Evolutionary conservation across 1,140 invertebrate species (phyloP), one percentile per base, ranked within the genome.

Genomic region (Choristoneura fumiferana): DNA sequence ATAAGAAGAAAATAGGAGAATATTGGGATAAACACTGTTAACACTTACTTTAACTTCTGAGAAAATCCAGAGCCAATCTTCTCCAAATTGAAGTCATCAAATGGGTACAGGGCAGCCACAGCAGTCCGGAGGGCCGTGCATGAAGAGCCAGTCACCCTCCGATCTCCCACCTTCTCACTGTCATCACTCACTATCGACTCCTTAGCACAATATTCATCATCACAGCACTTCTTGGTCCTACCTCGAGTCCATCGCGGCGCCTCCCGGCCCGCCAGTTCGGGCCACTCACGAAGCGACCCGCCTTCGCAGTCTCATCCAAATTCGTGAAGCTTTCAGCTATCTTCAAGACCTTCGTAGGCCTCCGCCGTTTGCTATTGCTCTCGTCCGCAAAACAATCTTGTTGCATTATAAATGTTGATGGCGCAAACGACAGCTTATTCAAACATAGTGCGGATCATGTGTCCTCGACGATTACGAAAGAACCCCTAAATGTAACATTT

Each of bases 51-150:
- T 98, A 54, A 98, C 97, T 91, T 98, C 96, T 8, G 97, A 98
- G 89, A 98, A 98, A 98, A 98, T 57, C 97, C 97, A 53, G 94
- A 91, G n/a, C 97, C 97, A 73, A 98, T 96, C 84, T 97, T 96
- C 88, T 98, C 96, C 75, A 94, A 93, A 60, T 94, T 92, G 89
- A 98, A 98, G 89, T 98, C 97, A 90, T 98, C 97, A 57, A 98
- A 92, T 38, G 96, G 93, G 73, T 98, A 96, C 38, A 98, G 91
- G 9, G 95, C 94, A 8, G 96, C 94, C 17, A 98, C 96, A n/a
- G 97, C 97, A 77, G 96, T 95, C 76, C 93, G 92, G 1, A 96
- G 87, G 4, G 95, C 95, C 69, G 94, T 93, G 78, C 95, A 96
- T 0, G 95, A 96, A 10, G 94, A 93, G 4, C 95, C 95, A 9